These are phyloP conservation scores for Phenganax subtilis DNA, from an alignment of 92 coral and sea anemone genomes.

Conservation along the genomic window DNA sequence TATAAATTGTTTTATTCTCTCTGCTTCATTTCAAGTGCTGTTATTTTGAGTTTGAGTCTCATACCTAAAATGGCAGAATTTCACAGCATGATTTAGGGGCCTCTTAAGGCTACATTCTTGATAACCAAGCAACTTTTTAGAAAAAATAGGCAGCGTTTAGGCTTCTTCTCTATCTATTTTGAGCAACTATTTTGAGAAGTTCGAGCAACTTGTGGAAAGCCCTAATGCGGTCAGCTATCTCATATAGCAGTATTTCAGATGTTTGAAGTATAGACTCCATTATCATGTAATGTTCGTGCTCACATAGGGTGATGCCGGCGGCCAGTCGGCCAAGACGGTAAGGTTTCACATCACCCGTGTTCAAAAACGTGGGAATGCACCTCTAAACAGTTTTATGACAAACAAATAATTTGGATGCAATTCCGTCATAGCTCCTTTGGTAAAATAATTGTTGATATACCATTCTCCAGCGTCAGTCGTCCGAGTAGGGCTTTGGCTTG, in stretches of 20 bases:
- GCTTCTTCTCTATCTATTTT: too few relatives aligned
- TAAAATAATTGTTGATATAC: conserved; percentile 40
- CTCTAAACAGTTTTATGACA: conserved; percentile 38
- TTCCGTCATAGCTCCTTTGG: conserved; percentile 32
- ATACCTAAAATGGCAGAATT: too few relatives aligned
- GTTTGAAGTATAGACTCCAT: conserved; percentile 15
- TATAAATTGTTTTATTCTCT: too few relatives aligned
- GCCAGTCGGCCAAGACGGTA: conserved; percentile 34
- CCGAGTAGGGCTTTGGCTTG: conserved; percentile 40
- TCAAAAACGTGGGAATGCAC: conserved; percentile 10
- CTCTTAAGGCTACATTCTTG: too few relatives aligned
- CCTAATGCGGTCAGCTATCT: conserved; percentile 23
- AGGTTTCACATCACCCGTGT: conserved; percentile 37
- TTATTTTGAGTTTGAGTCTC: too few relatives aligned
- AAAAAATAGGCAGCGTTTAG: conserved; percentile 10
- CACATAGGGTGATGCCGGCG: conserved; percentile 19
- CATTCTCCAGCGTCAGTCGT: conserved; percentile 51
- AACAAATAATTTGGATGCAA: conserved; percentile 37
- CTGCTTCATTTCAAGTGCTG: too few relatives aligned
- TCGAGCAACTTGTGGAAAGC: too few relatives aligned
- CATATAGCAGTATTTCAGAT: conserved; percentile 37
- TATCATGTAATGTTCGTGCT: conserved; percentile 29
- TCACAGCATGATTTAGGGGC: too few relatives aligned
- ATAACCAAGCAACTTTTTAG: too few relatives aligned
- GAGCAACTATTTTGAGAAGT: too few relatives aligned